These are phyloP conservation scores for Melipona beecheii DNA, from an alignment of 2,888 invertebrate genomes.

Conservation along the genomic window DNA sequence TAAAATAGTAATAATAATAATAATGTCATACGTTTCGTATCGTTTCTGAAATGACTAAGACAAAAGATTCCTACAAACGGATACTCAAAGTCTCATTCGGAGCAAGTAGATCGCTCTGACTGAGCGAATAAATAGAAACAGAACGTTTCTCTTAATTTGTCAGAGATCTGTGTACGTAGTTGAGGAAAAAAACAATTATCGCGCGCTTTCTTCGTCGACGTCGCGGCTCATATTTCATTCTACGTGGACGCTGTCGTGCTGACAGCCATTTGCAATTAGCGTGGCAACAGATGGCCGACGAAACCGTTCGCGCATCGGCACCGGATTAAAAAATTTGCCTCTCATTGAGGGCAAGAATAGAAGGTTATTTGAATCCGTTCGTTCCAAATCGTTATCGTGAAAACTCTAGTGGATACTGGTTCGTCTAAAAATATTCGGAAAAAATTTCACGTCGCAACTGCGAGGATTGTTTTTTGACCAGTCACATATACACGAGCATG, in stretches of 20 bases:
- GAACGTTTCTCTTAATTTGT: neutral
- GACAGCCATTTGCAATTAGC: slow-evolving; percentile 61
- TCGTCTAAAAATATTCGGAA: neutral
- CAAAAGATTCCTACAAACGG: too few relatives aligned
- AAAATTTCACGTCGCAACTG: neutral
- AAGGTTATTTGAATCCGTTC: neutral
- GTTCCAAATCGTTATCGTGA: neutral
- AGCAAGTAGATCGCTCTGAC: neutral
- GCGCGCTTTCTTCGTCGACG: slow-evolving; percentile 24
- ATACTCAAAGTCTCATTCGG: too few relatives aligned
- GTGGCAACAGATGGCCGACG: slow-evolving; percentile 43
- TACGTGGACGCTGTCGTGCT: slow-evolving; percentile 34
- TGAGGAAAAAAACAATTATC: slow-evolving; percentile 41
- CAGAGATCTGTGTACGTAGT: slow-evolving; percentile 6
- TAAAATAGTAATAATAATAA: too few relatives aligned
- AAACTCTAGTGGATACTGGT: neutral
- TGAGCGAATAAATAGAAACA: slow-evolving; percentile 6
- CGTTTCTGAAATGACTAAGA: too few relatives aligned
- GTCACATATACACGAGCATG: too few relatives aligned
- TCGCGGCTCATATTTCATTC: slow-evolving; percentile 54
- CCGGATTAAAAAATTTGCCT: neutral
- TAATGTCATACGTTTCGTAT: too few relatives aligned
- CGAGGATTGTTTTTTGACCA: neutral
- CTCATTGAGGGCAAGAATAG: neutral
- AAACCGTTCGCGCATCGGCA: slow-evolving; percentile 1